These are phyloP conservation scores for Prietella phreatophila DNA, from an alignment of 2,113 vertebrate species.

Conservation along the genomic window DNA sequence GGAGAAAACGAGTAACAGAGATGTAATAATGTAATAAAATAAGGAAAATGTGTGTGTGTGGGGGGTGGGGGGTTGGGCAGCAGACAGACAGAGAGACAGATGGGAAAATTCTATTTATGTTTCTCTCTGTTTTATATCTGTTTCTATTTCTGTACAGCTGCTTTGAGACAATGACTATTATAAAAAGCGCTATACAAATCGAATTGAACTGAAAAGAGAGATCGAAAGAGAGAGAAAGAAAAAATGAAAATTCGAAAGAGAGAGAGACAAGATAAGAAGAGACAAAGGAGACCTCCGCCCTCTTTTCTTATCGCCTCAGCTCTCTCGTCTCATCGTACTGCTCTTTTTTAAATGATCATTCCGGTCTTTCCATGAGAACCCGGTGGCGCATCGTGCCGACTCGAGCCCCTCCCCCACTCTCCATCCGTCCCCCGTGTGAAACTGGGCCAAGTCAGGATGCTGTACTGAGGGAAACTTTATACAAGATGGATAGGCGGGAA, in stretches of 20 bases:
- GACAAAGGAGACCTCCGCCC: background rate
- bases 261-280: background rate
- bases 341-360: background rate
- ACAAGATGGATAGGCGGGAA: slow-evolving; percentile 36
- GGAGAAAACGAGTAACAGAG: too few relatives aligned
- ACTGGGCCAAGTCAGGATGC: slow-evolving; percentile 39
- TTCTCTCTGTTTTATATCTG: too few relatives aligned
- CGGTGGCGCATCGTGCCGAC: background rate
- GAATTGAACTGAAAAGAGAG: too few relatives aligned
- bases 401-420: background rate
- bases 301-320: background rate
- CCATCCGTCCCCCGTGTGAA: slow-evolving; percentile 22
- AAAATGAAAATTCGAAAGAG: background rate
- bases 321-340: background rate
- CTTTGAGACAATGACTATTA: too few relatives aligned
- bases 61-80: too few relatives aligned
- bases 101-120: too few relatives aligned
- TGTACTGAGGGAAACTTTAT: slow-evolving; percentile 10
- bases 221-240: background rate
- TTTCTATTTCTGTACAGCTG: too few relatives aligned
- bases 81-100: background rate
- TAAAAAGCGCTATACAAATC: too few relatives aligned
- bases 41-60: too few relatives aligned
- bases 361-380: background rate
- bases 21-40: too few relatives aligned